These are phyloP conservation scores for Rhizoglyphus robini DNA, from an alignment of 1,140 invertebrate species.

Conservation along the genomic window DNA sequence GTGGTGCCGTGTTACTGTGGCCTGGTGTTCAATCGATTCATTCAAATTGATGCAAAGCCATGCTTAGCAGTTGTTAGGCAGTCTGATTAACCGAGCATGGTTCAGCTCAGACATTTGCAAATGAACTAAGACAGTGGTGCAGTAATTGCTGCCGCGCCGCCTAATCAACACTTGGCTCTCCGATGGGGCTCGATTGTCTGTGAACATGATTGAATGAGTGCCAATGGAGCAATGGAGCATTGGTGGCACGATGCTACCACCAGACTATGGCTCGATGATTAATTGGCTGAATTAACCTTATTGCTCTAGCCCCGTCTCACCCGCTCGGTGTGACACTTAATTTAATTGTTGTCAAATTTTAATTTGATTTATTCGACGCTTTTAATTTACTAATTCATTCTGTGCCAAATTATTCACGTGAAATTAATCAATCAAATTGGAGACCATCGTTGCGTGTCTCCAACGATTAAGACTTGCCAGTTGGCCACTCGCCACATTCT, in stretches of 20 bases:
- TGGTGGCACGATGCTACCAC: not conserved
- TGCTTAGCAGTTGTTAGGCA: no score
- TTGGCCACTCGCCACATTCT: no score
- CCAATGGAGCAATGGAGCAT: not conserved
- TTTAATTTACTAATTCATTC: slow-evolving; percentile 1
- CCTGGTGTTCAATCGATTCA: no score
- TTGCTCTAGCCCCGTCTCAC: not conserved
- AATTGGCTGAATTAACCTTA: slow-evolving; percentile 5
- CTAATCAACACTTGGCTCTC: not conserved
- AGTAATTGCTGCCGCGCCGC: not conserved
- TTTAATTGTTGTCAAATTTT: slow-evolving; percentile 12
- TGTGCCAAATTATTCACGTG: not conserved
- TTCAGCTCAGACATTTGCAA: no score
- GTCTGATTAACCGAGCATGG: no score
- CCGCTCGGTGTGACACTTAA: slow-evolving; percentile 9
- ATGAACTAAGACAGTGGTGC: not conserved
- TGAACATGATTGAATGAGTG: not conserved
- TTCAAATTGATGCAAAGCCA: no score
- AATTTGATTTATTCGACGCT: slow-evolving; percentile 2
- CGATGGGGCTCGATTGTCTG: not conserved
- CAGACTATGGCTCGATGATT: slow-evolving; percentile 8
- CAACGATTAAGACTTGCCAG: not conserved
- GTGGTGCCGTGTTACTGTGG: not conserved
- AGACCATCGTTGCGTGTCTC: not conserved
- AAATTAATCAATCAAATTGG: slow-evolving; percentile 11